A percentile compares a stretch with the other conserved stretches of the same genome.
These are phyloP conservation scores for Dusona sp. DNA, from an alignment of 2,888 invertebrate species.

Conservation along the genomic window DNA sequence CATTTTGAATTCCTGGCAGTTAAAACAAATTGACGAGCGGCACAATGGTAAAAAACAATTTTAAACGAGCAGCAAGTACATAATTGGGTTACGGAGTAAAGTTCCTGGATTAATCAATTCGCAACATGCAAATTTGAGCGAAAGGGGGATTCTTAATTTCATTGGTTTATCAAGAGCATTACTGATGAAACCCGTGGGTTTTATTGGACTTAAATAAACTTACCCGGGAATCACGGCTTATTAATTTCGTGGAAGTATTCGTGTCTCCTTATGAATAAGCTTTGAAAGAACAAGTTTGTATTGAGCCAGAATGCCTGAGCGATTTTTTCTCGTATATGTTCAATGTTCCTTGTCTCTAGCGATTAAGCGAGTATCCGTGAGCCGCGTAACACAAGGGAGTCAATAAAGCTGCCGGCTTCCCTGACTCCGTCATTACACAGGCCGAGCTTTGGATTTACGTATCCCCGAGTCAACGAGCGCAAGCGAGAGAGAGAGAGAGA, in stretches of 20 bases:
- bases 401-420: constrained; percentile 63
- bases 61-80: neutral
- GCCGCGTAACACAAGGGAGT: constrained; percentile 61
- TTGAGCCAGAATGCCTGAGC: neutral
- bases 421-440: constrained; percentile 64
- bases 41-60: neutral
- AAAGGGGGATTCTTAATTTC: neutral
- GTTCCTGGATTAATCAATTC: neutral
- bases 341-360: constrained; percentile 73
- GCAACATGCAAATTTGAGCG: neutral
- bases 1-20: neutral
- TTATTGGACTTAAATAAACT: constrained; percentile 3
- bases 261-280: constrained; percentile 35
- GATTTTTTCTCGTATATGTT: constrained; percentile 23
- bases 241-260: constrained; percentile 59
- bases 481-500: constrained; percentile 15
- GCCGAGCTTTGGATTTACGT: constrained; percentile 60
- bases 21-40: neutral
- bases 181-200: neutral
- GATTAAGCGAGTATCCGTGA: constrained; percentile 71
- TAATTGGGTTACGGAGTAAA: neutral
- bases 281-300: neutral
- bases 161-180: neutral
- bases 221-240: constrained; percentile 21
- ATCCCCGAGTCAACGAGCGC: constrained; percentile 17